phyloP scores from a whole-genome alignment of 2,797 vertebrate genomes.

The Molothrus ater region DNA sequence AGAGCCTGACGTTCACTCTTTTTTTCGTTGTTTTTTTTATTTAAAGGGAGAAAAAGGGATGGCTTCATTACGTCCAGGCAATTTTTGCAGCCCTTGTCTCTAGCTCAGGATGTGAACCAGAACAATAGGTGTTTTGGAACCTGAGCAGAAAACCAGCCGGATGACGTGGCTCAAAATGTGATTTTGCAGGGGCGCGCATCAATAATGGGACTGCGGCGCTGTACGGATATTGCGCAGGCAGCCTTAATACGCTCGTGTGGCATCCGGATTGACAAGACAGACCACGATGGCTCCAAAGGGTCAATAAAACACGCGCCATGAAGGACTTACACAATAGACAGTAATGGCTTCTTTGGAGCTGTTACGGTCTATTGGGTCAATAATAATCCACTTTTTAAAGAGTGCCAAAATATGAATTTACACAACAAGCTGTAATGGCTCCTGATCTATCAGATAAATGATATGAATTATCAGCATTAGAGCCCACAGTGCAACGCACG shows the following conservation, averaged over 20 bases:
- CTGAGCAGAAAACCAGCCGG: background rate
- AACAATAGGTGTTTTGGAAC: constrained; percentile 38
- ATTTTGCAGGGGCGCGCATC: background rate
- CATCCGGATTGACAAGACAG: constrained; percentile 66
- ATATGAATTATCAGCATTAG: constrained; percentile 45
- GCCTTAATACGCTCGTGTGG: background rate
- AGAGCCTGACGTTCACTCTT: background rate
- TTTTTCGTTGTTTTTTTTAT: background rate
- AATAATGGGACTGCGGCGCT: background rate
- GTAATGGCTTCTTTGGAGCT: constrained; percentile 76
- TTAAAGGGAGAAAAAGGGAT: background rate
- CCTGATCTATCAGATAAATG: constrained; percentile 70
- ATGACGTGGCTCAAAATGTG: background rate
- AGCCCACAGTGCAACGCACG: background rate
- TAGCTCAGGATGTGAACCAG: background rate
- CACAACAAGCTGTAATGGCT: constrained; percentile 52
- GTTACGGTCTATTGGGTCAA: constrained; percentile 75
- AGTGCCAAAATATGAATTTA: constrained; percentile 75
- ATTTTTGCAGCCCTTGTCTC: background rate
- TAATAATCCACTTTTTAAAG: constrained; percentile 78
- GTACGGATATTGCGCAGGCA: background rate
- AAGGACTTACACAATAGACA: constrained; percentile 70
- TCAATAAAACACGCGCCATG: constrained; percentile 68
- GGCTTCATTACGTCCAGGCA: background rate
- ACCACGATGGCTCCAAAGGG: constrained; percentile 59